A percentile compares a stretch with the other conserved stretches of the same genome.
Evolutionary conservation across 2,797 vertebrate species (phyloP).

Genomic region (Sebastes itinus): DNA sequence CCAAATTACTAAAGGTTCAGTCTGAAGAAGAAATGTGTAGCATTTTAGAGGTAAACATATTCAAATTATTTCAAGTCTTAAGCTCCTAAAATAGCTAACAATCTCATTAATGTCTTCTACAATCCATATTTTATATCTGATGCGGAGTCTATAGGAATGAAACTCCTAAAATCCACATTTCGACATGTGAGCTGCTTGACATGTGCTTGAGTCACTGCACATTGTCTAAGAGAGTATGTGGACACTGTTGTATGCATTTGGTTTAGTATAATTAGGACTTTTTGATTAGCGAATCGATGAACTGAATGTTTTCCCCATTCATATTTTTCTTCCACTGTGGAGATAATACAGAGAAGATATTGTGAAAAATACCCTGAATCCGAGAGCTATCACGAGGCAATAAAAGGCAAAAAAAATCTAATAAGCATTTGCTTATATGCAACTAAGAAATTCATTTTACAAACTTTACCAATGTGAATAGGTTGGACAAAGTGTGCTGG

Average conservation of each 20-base stretch:
- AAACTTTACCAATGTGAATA: conserved; percentile 26
- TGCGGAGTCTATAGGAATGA: neutral
- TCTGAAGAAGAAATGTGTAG: neutral
- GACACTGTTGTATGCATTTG: neutral
- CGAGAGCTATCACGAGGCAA: neutral
- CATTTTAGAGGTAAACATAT: neutral
- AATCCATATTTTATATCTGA: neutral
- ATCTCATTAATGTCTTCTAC: neutral
- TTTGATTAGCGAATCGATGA: neutral
- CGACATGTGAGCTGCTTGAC: conserved; percentile 15
- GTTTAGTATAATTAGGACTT: neutral
- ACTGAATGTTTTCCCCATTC: neutral
- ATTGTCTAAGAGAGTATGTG: conserved; percentile 9
- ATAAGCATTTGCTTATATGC: neutral
- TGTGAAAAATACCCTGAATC: neutral
- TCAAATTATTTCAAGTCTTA: neutral
- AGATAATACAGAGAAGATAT: neutral
- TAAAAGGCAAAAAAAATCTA: neutral
- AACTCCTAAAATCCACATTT: neutral
- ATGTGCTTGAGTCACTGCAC: conserved; percentile 39
- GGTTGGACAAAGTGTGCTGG: conserved; percentile 7
- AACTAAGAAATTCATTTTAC: neutral
- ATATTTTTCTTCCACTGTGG: neutral
- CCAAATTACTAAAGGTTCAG: neutral
- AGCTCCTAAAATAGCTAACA: neutral